phyloP scores from a whole-genome alignment of 2,797 vertebrate genomes.

The Crocodylus rhombifer region DNA sequence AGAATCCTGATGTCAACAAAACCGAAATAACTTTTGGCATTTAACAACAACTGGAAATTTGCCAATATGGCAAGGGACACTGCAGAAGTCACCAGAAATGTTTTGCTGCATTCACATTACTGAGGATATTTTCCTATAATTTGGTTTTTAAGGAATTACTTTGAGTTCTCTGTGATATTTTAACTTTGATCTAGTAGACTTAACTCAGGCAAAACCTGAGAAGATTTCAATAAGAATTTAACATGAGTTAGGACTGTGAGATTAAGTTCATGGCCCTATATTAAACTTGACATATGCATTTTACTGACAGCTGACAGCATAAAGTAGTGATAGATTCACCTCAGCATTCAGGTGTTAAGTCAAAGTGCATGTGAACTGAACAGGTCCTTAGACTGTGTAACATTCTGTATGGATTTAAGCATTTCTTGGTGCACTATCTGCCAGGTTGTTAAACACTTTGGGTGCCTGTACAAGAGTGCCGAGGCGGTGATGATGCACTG shows the following conservation, averaged over 20 bases:
- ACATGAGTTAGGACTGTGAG: not conserved
- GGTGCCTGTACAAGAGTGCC: not conserved
- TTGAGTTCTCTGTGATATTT: not conserved
- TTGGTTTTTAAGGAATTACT: not conserved
- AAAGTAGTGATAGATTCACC: not conserved
- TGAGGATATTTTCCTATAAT: not conserved
- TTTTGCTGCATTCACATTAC: not conserved
- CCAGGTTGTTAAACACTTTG: not conserved
- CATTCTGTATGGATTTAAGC: not conserved
- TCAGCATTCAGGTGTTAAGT: not conserved
- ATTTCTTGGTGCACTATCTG: not conserved
- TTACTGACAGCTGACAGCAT: not conserved
- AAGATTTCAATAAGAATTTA: not conserved
- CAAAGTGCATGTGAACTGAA: not conserved
- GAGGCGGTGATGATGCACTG: too few species aligned
- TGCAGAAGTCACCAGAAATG: rapidly evolving
- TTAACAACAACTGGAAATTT: not conserved
- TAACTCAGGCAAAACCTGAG: not conserved
- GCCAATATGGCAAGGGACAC: not conserved
- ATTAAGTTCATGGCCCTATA: not conserved
- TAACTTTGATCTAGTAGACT: not conserved
- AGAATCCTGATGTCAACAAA: not conserved
- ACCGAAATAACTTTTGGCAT: not conserved
- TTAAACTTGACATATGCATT: not conserved
- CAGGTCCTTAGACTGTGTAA: not conserved